A percentile compares a stretch with the other conserved stretches of the same genome.
These are phyloP conservation scores for Caenorhabditis drosophilae DNA, from an alignment of 2,888 invertebrate genomes.

Conservation along the genomic window DNA sequence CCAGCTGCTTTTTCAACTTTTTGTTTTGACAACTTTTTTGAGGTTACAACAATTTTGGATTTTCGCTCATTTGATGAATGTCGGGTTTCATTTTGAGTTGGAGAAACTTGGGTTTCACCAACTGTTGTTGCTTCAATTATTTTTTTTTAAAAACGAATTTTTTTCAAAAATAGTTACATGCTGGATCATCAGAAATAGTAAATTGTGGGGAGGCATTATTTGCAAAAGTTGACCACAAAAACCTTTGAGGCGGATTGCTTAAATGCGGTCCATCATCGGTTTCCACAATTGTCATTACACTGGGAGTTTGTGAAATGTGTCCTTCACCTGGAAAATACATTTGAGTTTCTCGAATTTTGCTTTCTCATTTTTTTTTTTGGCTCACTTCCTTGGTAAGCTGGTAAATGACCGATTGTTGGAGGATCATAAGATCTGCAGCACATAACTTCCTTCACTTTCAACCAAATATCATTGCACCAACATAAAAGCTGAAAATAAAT, in stretches of 20 bases:
- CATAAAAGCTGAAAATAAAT: constrained; percentile 49
- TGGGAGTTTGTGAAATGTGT: constrained; percentile 19
- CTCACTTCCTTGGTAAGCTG: constrained; percentile 13
- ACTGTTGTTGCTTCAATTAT: too few relatives aligned
- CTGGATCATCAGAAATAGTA: neutral
- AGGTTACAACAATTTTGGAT: too few relatives aligned
- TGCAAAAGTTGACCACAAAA: too few relatives aligned
- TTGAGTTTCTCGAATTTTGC: neutral
- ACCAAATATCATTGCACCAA: constrained; percentile 63
- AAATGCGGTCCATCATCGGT: constrained; percentile 55
- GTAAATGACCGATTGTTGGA: constrained; percentile 47
- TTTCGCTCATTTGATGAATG: too few relatives aligned
- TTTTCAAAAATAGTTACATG: neutral
- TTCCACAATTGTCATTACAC: constrained; percentile 61
- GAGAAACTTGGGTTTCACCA: too few relatives aligned
- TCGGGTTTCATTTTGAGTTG: too few relatives aligned
- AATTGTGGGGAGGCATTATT: neutral
- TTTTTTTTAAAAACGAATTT: too few relatives aligned
- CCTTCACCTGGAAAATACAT: constrained; percentile 14
- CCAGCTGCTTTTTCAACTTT: too few relatives aligned
- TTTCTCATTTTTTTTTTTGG: neutral
- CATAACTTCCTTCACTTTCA: constrained; percentile 57
- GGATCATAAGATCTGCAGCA: constrained; percentile 57
- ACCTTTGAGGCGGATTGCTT: constrained; percentile 3
- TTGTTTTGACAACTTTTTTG: too few relatives aligned